Conservation (phyloP, 2,797 vertebrate genomes). For the Hypotaenidia philippensis region DNA sequence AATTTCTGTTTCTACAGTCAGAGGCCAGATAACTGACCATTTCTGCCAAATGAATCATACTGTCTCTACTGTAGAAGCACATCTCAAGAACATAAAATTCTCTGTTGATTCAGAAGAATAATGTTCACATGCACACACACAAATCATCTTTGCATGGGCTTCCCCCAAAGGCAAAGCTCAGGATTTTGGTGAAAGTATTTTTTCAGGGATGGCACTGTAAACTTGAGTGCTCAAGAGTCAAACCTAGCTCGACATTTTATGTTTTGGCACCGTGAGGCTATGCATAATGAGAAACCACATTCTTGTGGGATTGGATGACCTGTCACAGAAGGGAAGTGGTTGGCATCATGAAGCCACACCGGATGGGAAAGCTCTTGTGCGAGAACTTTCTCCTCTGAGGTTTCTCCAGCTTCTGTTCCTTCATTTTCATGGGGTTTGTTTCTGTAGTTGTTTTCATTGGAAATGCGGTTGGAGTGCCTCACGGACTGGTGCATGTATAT, state of each 20-base stretch:
- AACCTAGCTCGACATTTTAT: not conserved
- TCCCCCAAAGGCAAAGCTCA: not conserved
- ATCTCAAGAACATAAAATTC: not conserved
- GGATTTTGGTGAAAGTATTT: not conserved
- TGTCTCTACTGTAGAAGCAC: not conserved
- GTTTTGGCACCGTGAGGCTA: not conserved
- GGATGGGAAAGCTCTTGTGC: not conserved
- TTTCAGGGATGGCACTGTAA: not conserved
- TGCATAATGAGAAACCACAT: not conserved
- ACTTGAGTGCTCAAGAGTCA: not conserved
- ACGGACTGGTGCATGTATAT: not conserved
- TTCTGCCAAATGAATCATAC: not conserved
- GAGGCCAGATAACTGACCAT: not conserved
- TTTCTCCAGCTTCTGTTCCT: not conserved
- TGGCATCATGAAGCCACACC: not conserved
- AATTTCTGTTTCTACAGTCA: not conserved
- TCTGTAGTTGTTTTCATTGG: not conserved
- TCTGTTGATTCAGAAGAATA: not conserved
- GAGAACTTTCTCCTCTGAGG: not conserved
- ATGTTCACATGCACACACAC: not conserved
- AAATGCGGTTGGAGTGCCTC: not conserved
- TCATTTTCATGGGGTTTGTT: not conserved
- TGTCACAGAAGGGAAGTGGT: not conserved
- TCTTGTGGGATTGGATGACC: not conserved
- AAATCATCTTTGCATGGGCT: not conserved